Evolutionary conservation across 2,797 vertebrate species (phyloP), one percentile per base, ranked within the genome.

Genomic region (Lacerta bilineata): DNA sequence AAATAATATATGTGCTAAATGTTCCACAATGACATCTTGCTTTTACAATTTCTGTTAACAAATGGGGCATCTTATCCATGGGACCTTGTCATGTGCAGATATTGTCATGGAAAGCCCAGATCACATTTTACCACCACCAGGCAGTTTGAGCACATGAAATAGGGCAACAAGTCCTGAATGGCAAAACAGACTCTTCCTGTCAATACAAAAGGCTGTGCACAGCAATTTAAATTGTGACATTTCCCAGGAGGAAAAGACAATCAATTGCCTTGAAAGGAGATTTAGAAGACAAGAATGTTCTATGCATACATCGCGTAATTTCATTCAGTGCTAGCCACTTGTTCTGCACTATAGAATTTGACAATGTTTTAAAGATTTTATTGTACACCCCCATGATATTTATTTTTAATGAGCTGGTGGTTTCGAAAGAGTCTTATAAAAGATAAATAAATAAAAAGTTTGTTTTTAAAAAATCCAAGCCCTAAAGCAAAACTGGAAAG

Each of bases 401-500:
- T 55, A 3, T 55, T 10, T 10, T 10, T 10, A 55, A 55, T 55
- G 15, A 55, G 50, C 9, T 55, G 10, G 50, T 55, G 11, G 50
- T 55, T 55, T 55, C 9, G 10, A 55, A 55, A 11, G 9, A 55
- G 10, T 55, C 50, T 55, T 55, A 55, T 10, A 55, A 55, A 55
- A 55, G 15, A 55, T 55, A 55, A 55, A 36, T 17, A 78, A 59
- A 41, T 80, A 75, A 46, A 9, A 10, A 86, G 5, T 3, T 18
- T 15, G 33, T 33, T 61, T 84, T 41, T 41, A 41, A 88, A 81
- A 3, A 77, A 46, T 82, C 25, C 39, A 29, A 18, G 39, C 55
- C 64, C 74, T 71, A 79, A 72, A 64, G 8, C 36, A 69, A 20
- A 91, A 87, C 82, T 25, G 3, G 23, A 90, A 87, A 41, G 13